Evolutionary conservation across 2,888 invertebrate genomes (phyloP), one percentile per base, ranked within the genome.

Genomic region (Rhagonycha lutea): DNA sequence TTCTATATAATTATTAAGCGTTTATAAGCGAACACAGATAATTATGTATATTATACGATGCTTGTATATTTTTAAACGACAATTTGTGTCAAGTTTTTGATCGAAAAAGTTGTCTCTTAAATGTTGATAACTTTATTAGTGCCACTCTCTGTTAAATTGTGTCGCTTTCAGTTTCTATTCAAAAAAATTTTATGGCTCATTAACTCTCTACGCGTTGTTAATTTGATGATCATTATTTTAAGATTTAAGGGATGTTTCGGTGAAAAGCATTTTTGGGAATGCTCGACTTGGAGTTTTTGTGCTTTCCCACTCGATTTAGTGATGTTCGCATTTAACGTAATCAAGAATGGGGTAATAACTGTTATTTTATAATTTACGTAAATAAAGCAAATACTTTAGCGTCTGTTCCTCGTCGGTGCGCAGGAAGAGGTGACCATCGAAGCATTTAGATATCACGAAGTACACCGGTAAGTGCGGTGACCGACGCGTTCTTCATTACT

Each of bases 391-490:
- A 29, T 26, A 14, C 68, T 28, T 28, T 3, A n/a, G 68, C 14
- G 69, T 69, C 69, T 62, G 65, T 73, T 76, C 73, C 61, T 68
- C 68, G 24, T 29, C 63, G 68, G 73, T 71, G 76, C 71, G 73
- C 78, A 73, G 75, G 74, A 72, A 74, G 76, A 74, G 78, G 78
- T 80, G 78, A 74, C 77, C 78, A 77, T 76, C 78, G 79, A 79
- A 80, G 75, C 81, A 76, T 79, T 70, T 77, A 75, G 78, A 72
- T 71, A 77, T 77, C 76, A 69, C 74, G 74, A 74, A 78, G 79
- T 72, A 70, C 70, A 77, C 77, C 76, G 80, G 78, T 75, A 73
- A 79, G 80, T 79, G 81, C 79, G 80, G 75, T 79, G 81, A 78
- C 79, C 80, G 80, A 76, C 77, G 75, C 75, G 76, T 77, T 73